Conservation (phyloP, 2,113 vertebrate genomes). For the Labrus mixtus region DNA sequence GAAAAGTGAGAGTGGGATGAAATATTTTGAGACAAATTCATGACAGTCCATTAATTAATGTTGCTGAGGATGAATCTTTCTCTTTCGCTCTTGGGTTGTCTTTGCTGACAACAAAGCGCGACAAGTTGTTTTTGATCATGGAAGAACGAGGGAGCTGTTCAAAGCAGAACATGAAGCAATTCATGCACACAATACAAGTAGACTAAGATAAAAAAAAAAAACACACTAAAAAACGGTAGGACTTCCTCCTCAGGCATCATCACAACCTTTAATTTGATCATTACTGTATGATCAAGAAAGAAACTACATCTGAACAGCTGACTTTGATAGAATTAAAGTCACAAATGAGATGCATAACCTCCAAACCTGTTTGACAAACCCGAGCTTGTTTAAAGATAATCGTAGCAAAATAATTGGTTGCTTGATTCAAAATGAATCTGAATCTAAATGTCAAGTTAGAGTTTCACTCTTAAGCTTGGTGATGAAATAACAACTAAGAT, state of each 20-base stretch:
- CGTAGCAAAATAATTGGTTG: not conserved
- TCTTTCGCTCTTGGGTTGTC: not conserved
- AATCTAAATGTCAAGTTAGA: too few relatives aligned
- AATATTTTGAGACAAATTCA: not conserved
- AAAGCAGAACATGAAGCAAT: not conserved
- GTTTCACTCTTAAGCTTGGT: too few relatives aligned
- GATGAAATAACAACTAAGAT: too few relatives aligned
- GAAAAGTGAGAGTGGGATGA: not conserved
- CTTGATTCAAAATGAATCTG: too few relatives aligned
- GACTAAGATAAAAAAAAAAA: not conserved
- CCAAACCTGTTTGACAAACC: too few relatives aligned
- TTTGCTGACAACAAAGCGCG: constrained; percentile 1
- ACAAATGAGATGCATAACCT: not conserved
- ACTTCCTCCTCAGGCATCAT: not conserved
- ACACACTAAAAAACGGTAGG: not conserved
- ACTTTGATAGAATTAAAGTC: not conserved
- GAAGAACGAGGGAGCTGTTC: not conserved
- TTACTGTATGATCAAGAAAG: too few relatives aligned
- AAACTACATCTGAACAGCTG: too few relatives aligned
- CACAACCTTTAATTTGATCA: too few relatives aligned
- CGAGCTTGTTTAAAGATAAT: not conserved
- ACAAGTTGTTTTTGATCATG: constrained; percentile 1
- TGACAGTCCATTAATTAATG: constrained; percentile 23
- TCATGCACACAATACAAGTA: not conserved
- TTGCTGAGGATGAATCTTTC: constrained; percentile 2